Base-by-base conservation (phyloP, 2,113 vertebrate genomes). In the Ammodytes dubius region DNA sequence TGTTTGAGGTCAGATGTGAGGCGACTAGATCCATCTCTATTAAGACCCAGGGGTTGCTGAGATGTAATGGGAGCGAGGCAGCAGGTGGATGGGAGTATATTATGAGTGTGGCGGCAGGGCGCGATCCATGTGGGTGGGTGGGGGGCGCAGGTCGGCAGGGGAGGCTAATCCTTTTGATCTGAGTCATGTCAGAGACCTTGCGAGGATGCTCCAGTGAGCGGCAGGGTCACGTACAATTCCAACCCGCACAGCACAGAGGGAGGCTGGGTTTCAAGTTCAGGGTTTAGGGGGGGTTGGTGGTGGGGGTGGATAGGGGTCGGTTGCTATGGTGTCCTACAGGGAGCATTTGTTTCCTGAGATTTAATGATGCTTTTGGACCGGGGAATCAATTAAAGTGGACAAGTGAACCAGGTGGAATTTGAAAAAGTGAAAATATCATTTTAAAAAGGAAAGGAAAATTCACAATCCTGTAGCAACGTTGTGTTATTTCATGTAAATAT, bases 121-220 rank as follows among this genome's bases (percentile, higher is more conserved):
- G 43, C 58, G 9, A 74, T 82, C 83, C 13, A 57, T 75, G 79
- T 77, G 79, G 78, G 79, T 77, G 79, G 78, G 78, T 64, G 82
- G 68, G 83, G 84, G 65, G 74, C 40, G 78, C 70, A 73, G 69
- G 70, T 80, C 69, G 79, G 71, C 27, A 27, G 71, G 78, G 66
- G 87, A 84, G 88, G 87, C 89, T 93, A 92, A 93, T 92, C 82
- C 90, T 84, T 94, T 88, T 93, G 91, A 93, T 94, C 91, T 92
- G 85, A 92, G 88, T 91, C 81, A 78, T 92, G 91, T 88, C 85
- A 78, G 79, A 84, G 85, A 87, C 83, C 92, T 93, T 91, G 77
- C 87, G 91, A 93, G 92, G 88, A 92, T 82, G 86, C 85, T 76
- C 89, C 90, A 89, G 70, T 66, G 87, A 91, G 86, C 79, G 74